phyloP scores from a whole-genome alignment of 2,888 invertebrate species.

The Muschampia plurimacula region DNA sequence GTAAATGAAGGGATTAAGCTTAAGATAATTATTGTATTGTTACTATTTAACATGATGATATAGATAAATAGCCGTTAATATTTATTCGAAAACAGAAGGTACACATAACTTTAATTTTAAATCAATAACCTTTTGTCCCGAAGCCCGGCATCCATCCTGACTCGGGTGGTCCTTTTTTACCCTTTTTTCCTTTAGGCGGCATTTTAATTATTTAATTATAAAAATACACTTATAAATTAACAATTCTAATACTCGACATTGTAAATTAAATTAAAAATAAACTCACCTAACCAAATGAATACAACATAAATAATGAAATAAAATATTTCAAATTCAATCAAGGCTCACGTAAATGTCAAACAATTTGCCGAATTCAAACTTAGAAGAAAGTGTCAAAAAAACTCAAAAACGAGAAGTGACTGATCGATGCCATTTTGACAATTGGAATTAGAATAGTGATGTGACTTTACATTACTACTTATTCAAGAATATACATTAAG shows the following conservation, averaged over 20 bases:
- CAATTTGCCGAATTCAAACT: constrained; percentile 42
- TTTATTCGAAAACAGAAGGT: no score
- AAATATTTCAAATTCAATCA: constrained; percentile 31
- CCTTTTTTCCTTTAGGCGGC: constrained; percentile 67
- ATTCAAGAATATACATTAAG: no score
- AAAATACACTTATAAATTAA: constrained; percentile 44
- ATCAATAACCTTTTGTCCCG: constrained; percentile 67
- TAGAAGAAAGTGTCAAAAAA: constrained; percentile 17
- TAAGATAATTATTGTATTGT: no score
- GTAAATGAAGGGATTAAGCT: no score
- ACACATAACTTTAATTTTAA: no score
- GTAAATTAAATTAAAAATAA: constrained; percentile 39
- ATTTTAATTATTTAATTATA: constrained; percentile 55
- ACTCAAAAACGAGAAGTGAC: not conserved
- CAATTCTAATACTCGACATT: constrained; percentile 49
- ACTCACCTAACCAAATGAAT: constrained; percentile 44
- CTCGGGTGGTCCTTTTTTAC: constrained; percentile 71
- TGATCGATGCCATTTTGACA: not conserved
- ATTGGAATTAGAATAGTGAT: constrained; percentile 17
- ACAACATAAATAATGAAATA: no score
- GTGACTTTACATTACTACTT: not conserved
- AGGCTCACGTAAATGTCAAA: constrained; percentile 19
- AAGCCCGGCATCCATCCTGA: constrained; percentile 82
- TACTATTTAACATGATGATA: no score
- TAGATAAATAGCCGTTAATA: no score